Evolutionary conservation across 2,888 invertebrate genomes (phyloP).

Genomic region (Sepioteuthis lessoniana): DNA sequence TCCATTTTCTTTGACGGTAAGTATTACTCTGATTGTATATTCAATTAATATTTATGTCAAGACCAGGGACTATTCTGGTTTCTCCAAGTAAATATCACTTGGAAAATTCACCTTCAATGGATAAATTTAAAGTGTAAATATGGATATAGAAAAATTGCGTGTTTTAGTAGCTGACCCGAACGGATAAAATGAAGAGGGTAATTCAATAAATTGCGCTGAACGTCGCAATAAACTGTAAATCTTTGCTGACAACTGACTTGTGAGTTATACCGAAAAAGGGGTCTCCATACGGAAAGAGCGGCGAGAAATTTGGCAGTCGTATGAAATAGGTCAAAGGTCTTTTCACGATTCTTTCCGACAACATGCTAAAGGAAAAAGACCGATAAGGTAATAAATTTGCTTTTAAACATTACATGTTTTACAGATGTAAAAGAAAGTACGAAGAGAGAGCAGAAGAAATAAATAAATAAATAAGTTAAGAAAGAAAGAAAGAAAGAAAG

Average conservation of each 20-base stretch:
- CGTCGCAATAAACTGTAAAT: not conserved
- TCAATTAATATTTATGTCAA: too few relatives aligned
- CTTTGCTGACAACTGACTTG: not conserved
- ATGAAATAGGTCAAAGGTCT: not conserved
- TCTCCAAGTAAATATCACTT: too few relatives aligned
- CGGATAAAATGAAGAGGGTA: too few relatives aligned
- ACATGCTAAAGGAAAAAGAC: not conserved
- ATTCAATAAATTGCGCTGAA: too few relatives aligned
- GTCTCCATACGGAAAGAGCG: not conserved
- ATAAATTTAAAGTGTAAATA: too few relatives aligned
- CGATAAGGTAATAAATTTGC: not conserved
- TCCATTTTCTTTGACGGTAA: too few relatives aligned
- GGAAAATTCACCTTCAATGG: too few relatives aligned
- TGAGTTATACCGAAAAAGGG: not conserved
- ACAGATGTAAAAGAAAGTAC: not conserved
- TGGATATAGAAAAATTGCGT: too few relatives aligned
- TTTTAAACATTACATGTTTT: not conserved
- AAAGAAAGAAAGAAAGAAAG: not conserved
- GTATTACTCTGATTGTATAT: too few relatives aligned
- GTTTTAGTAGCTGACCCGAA: too few relatives aligned
- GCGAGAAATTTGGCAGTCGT: not conserved
- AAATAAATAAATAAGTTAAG: not conserved
- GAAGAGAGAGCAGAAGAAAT: too few relatives aligned
- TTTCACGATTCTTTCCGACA: not conserved
- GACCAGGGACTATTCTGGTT: too few relatives aligned